phyloP scores from a whole-genome alignment of 2,113 vertebrate genomes.

The Ursus arctos region DNA sequence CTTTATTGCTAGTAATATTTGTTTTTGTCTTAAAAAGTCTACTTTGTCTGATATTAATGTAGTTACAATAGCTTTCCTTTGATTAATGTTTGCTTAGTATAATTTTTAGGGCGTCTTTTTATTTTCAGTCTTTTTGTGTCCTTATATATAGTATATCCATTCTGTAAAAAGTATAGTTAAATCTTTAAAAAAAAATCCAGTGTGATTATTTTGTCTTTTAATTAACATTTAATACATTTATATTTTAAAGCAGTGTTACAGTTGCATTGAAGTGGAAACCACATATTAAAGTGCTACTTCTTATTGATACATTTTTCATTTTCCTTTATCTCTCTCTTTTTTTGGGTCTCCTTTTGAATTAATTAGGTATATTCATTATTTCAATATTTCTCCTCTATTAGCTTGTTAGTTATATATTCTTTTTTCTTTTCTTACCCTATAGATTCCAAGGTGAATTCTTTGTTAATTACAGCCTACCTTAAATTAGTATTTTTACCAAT shows the following conservation, averaged over 20 bases:
- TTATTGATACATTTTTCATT: neutral
- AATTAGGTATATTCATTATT: neutral
- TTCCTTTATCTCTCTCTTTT: neutral
- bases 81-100: neutral
- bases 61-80: neutral
- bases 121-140: neutral
- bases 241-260: neutral
- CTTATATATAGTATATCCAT: neutral
- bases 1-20: neutral
- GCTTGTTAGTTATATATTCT: neutral
- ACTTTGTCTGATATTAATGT: neutral
- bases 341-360: neutral
- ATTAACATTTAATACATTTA: neutral
- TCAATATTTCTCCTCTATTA: neutral
- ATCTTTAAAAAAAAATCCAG: neutral
- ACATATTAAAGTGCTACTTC: neutral
- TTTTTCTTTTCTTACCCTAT: neutral
- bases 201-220: neutral
- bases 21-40: neutral
- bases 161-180: neutral
- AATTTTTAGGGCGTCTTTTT: neutral
- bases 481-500: neutral
- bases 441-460: neutral
- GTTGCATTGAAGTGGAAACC: neutral
- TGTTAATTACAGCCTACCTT: neutral